Base-by-base conservation (phyloP, 2,113 vertebrate species). In the Patagioenas fasciata region DNA sequence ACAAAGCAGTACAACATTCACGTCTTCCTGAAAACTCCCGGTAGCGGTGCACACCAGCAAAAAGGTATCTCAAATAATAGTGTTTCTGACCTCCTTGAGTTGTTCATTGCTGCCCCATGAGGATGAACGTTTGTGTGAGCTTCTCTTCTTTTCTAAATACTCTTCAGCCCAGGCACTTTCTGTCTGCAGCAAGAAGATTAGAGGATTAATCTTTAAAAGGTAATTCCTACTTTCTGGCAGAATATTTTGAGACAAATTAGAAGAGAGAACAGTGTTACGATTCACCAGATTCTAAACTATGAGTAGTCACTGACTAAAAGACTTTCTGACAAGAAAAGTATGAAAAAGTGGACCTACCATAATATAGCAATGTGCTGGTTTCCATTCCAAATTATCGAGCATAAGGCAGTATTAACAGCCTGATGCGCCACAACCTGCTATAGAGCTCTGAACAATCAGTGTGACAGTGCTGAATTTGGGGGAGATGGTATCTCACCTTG, bases 61-160 rank as follows among this genome's bases (percentile, higher is more conserved):
- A 50, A 71, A 51, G 36, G 36, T 64, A 88, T 71, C 38, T 74
- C 38, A 77, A 64, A 73, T 51, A 65, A 88, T 15, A 81, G 62
- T 9, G 77, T 90, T 95, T 71, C 98, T 97, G 91, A 99, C 99
- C 99, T 99, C 99, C 96, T 99, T 99, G 83, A 99, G 99, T 89
- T 99, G 99, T 96, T 99, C 99, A 77, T 99, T 99, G 97, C 99
- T 99, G 97, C 99, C 99, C 98, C 99, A 99, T 12, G 99, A 99
- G 51, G 99, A 99, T 53, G 99, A 99, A 67, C 99, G 99, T 91
- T 99, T 99, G 97, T 99, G 99, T 28, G 98, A 99, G 15, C 97
- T 98, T 97, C 98, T 98, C 95, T 98, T 99, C 98, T 99, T 99
- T 97, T 99, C 98, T 73, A 97, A 95, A 54, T 98, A 98, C 88